Evolutionary conservation across 1,140 invertebrate genomes (phyloP).

Genomic region (Drosophila jambulina): DNA sequence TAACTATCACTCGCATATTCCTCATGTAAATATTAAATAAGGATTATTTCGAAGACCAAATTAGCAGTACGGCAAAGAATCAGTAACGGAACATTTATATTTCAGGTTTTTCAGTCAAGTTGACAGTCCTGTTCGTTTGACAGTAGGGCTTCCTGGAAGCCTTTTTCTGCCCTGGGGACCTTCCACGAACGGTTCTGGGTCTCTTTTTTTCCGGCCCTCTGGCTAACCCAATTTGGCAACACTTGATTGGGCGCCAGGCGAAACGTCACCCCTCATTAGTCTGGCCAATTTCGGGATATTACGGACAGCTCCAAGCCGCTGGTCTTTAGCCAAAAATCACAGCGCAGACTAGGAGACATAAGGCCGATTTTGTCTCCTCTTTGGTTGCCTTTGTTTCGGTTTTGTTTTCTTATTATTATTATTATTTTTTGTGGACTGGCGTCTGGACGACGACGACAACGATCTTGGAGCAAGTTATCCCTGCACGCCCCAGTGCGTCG

Average conservation of each 20-base stretch:
- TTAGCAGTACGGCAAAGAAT: not conserved
- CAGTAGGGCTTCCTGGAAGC: constrained; percentile 69
- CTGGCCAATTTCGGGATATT: constrained; percentile 44
- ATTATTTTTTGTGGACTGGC: constrained; percentile 45
- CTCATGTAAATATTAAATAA: not conserved
- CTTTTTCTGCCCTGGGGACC: constrained; percentile 15
- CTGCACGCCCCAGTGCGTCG: constrained; percentile 75
- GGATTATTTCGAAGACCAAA: not conserved
- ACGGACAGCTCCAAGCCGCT: constrained; percentile 81
- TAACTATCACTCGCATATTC: not conserved
- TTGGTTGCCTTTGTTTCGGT: not conserved
- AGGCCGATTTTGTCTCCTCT: constrained; percentile 32
- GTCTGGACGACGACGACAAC: constrained; percentile 64
- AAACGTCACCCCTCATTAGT: constrained; percentile 72
- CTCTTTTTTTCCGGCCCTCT: constrained; percentile 16
- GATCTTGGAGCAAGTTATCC: constrained; percentile 76
- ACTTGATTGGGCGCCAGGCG: constrained; percentile 84
- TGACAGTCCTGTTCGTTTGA: constrained; percentile 41
- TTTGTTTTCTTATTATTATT: constrained; percentile 7
- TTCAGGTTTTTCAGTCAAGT: constrained; percentile 23
- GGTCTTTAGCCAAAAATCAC: constrained; percentile 79
- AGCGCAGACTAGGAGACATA: constrained; percentile 42
- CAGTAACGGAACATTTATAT: constrained; percentile 1
- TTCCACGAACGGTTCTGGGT: constrained; percentile 64
- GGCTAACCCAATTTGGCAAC: constrained; percentile 79